Percentiles rank a stretch among this genome's conserved stretches.
Conservation (phyloP, 2,797 vertebrate genomes). For the Xiphophorus birchmanni region DNA sequence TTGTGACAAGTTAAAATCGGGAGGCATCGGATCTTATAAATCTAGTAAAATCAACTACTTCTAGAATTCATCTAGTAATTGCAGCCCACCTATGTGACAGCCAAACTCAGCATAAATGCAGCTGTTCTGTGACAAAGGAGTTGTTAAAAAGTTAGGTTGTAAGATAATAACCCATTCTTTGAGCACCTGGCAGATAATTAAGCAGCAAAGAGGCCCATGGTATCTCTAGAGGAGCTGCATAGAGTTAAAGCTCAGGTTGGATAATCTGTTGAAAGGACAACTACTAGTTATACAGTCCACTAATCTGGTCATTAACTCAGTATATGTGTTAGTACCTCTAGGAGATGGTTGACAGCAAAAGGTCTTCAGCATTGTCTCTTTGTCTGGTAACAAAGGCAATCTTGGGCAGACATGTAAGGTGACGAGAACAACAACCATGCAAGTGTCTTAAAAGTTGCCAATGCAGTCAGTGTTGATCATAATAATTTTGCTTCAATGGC, state of each 20-base stretch:
- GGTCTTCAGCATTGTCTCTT: not conserved
- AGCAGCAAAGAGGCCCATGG: not conserved
- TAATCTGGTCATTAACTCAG: not conserved
- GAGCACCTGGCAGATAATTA: not conserved
- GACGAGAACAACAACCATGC: not conserved
- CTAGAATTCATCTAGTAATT: not conserved
- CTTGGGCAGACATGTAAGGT: not conserved
- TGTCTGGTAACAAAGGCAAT: not conserved
- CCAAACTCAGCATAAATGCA: not conserved
- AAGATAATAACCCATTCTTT: too few relatives aligned
- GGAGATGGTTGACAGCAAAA: not conserved
- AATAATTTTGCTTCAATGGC: not conserved
- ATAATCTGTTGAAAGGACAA: not conserved
- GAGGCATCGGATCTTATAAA: not conserved
- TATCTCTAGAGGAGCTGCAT: not conserved
- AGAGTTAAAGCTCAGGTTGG: not conserved
- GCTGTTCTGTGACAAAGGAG: not conserved
- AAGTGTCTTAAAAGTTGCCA: slow-evolving; percentile 1
- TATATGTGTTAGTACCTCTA: not conserved
- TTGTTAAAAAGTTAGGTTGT: not conserved
- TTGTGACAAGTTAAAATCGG: not conserved
- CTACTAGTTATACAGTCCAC: not conserved
- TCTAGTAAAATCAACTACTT: not conserved
- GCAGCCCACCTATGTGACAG: not conserved
- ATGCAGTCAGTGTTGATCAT: not conserved